Percentiles rank a stretch among this genome's conserved stretches.
phyloP scores from a whole-genome alignment of 2,113 vertebrate genomes.

The Cygnus buccinator region DNA sequence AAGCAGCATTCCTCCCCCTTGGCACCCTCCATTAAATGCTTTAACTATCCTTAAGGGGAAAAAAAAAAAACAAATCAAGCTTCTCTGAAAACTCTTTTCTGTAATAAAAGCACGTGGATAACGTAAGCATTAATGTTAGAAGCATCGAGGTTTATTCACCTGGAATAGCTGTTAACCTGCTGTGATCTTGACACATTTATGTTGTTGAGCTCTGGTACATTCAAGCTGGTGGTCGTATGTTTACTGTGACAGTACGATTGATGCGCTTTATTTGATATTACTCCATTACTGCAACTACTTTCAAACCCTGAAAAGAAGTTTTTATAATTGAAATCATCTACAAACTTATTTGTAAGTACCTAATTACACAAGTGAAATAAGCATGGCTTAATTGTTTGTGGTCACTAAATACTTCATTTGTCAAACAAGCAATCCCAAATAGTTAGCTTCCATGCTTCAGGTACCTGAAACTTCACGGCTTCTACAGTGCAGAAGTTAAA shows the following conservation, averaged over 20 bases:
- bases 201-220: conserved; percentile 88
- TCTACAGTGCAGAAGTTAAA: background rate
- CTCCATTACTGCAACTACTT: conserved; percentile 95
- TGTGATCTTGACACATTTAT: conserved; percentile 92
- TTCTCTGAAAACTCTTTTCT: background rate
- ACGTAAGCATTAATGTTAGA: background rate
- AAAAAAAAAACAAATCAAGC: background rate
- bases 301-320: conserved; percentile 83
- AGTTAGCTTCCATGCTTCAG: background rate
- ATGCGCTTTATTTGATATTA: conserved; percentile 91
- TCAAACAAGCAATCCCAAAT: background rate
- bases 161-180: conserved; percentile 85
- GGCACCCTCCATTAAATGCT: background rate
- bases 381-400: background rate
- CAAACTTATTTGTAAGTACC: background rate
- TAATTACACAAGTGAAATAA: background rate
- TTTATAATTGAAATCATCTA: background rate
- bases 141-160: conserved; percentile 72
- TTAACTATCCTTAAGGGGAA: background rate
- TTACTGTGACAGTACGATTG: conserved; percentile 92
- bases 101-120: background rate
- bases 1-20: background rate
- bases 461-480: background rate
- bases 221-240: conserved; percentile 83
- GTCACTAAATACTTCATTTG: background rate